Percentiles rank a stretch among this genome's conserved stretches.
These are phyloP conservation scores for Scaptomyza polygonia DNA, from an alignment of 2,888 invertebrate genomes.

Conservation along the genomic window DNA sequence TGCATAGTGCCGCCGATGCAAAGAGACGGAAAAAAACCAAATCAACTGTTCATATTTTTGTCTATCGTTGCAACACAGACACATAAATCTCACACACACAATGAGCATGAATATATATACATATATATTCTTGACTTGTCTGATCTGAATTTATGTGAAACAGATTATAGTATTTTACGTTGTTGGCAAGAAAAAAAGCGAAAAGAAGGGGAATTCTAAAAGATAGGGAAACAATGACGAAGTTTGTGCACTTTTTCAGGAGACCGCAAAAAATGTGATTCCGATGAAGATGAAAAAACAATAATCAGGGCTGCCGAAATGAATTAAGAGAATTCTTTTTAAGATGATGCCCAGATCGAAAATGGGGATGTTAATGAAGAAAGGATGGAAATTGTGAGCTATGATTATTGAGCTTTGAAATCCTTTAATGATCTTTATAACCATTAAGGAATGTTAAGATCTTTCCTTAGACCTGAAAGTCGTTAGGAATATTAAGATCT, in stretches of 20 bases:
- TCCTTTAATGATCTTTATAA: no score
- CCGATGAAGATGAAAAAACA: no score
- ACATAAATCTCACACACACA: constrained; percentile 78
- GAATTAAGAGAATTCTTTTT: no score
- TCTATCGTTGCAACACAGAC: constrained; percentile 72
- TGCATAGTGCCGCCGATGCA: constrained; percentile 52
- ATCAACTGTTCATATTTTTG: constrained; percentile 71
- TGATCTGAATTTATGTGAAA: constrained; percentile 82
- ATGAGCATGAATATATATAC: constrained; percentile 20
- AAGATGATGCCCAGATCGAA: no score
- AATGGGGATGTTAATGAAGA: no score
- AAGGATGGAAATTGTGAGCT: no score
- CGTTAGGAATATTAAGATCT: no score
- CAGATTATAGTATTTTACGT: constrained; percentile 70
- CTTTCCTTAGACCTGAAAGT: no score
- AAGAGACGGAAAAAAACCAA: constrained; percentile 29
- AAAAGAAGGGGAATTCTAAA: constrained; percentile 1
- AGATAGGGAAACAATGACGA: background rate
- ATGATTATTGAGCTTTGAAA: no score
- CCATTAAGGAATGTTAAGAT: no score
- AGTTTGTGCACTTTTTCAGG: background rate
- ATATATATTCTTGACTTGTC: constrained; percentile 38
- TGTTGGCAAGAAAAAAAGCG: constrained; percentile 27
- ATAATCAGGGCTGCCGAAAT: no score
- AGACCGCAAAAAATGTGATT: no score